A percentile compares a stretch with the other conserved stretches of the same genome.
Evolutionary conservation across 2,888 invertebrate species (phyloP).

Genomic region (Scrobipalpa atriplicella): DNA sequence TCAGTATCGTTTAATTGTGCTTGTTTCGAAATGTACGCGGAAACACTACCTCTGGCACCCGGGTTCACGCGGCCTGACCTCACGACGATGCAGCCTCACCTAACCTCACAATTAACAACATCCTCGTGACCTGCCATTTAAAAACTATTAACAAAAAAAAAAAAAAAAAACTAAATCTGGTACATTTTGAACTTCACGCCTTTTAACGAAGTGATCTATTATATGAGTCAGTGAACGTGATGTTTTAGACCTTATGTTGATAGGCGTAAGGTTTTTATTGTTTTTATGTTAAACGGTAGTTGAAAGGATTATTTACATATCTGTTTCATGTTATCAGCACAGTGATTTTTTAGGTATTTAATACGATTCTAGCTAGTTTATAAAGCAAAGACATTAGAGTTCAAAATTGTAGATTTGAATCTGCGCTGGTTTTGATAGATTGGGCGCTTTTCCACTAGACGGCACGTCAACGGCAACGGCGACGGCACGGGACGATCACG

Average conservation of each 20-base stretch:
- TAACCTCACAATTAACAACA: constrained; percentile 30
- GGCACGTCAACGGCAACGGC: too few relatives aligned
- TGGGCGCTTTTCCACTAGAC: too few relatives aligned
- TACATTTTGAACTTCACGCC: constrained; percentile 6
- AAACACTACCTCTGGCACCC: constrained; percentile 26
- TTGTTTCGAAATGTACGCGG: constrained; percentile 32
- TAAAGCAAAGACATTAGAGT: too few relatives aligned
- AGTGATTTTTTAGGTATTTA: too few relatives aligned
- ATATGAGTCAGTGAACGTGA: constrained; percentile 18
- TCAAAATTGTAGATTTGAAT: too few relatives aligned
- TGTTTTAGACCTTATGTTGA: constrained; percentile 11
- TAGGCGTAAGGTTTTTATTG: not conserved
- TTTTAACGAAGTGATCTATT: not conserved
- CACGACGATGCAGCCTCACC: constrained; percentile 32
- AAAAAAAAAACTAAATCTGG: not conserved
- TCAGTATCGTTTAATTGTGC: constrained; percentile 31
- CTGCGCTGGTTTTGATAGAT: too few relatives aligned
- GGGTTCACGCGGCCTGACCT: constrained; percentile 32
- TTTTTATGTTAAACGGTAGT: not conserved
- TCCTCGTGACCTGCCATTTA: constrained; percentile 33
- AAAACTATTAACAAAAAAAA: constrained; percentile 22
- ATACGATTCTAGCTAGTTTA: too few relatives aligned
- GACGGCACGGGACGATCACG: too few relatives aligned
- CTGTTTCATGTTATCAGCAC: too few relatives aligned
- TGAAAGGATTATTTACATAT: constrained; percentile 1